Evolutionary conservation across 2,888 invertebrate genomes (phyloP).

Genomic region (Agrochola litura): DNA sequence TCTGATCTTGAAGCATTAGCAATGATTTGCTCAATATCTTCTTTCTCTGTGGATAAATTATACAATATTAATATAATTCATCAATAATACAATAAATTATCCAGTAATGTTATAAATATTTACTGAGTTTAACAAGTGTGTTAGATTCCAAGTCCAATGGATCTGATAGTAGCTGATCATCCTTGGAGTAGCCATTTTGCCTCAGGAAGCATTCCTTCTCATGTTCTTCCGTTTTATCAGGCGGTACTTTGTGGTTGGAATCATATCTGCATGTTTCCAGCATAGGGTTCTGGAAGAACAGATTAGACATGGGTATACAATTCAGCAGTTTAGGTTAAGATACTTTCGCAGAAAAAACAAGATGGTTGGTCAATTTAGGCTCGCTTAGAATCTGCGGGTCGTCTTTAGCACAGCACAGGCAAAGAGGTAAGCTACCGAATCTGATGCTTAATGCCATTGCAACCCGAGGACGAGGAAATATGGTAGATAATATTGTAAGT

Average conservation of each 20-base stretch:
- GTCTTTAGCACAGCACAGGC: neutral
- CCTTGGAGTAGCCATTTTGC: constrained; percentile 74
- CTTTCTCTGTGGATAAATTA: constrained; percentile 73
- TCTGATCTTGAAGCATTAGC: constrained; percentile 74
- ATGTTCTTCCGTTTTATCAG: constrained; percentile 71
- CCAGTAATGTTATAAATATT: constrained; percentile 11
- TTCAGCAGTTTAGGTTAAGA: neutral
- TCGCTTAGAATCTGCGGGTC: no score
- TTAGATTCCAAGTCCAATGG: constrained; percentile 70
- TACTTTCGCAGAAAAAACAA: neutral
- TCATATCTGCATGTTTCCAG: constrained; percentile 76
- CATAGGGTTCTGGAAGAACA: constrained; percentile 70
- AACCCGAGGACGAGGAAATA: neutral
- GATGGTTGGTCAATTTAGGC: neutral
- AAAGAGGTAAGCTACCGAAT: neutral
- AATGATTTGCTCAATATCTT: constrained; percentile 78
- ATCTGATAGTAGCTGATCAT: constrained; percentile 80
- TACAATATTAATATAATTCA: neutral
- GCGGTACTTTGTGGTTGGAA: constrained; percentile 75
- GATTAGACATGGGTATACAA: neutral
- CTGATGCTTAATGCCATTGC: neutral
- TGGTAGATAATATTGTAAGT: neutral
- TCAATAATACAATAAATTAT: neutral
- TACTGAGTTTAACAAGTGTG: constrained; percentile 81
- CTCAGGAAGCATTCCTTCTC: constrained; percentile 76